These are phyloP conservation scores for Drepana arcuata DNA, from an alignment of 1,140 invertebrate genomes.

Conservation along the genomic window DNA sequence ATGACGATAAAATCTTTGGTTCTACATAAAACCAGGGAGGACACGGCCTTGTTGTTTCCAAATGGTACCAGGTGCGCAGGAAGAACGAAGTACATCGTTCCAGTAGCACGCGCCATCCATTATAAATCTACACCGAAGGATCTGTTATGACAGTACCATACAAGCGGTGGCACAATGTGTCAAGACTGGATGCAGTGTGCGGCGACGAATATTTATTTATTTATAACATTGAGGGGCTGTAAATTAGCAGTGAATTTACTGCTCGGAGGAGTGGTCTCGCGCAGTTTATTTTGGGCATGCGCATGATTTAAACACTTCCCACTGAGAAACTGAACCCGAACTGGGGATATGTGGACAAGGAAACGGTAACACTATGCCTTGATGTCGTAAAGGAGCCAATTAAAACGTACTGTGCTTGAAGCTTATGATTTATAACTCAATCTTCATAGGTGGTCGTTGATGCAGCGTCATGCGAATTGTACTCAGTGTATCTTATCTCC, in stretches of 20 bases:
- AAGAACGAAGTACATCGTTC: conserved; percentile 6
- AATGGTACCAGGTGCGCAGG: not conserved
- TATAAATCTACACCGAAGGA: conserved; percentile 36
- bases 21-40: too few relatives aligned
- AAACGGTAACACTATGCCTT: conserved; percentile 27
- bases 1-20: too few relatives aligned
- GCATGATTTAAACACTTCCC: conserved; percentile 63
- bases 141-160: conserved; percentile 59
- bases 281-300: conserved; percentile 59
- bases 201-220: conserved; percentile 64
- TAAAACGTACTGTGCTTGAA: conserved; percentile 20
- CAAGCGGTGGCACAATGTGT: conserved; percentile 57
- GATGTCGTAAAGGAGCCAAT: conserved; percentile 28
- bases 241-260: conserved; percentile 66
- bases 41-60: too few relatives aligned
- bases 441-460: not conserved
- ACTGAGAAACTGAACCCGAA: conserved; percentile 47
- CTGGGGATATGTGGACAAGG: conserved; percentile 33
- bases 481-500: too few relatives aligned
- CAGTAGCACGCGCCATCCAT: conserved; percentile 25
- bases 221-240: conserved; percentile 64
- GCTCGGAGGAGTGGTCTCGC: conserved; percentile 48
- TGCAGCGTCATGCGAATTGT: too few relatives aligned
- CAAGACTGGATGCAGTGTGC: conserved; percentile 37
- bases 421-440: too few relatives aligned